A percentile compares a stretch with the other conserved stretches of the same genome.
Evolutionary conservation across 2,797 vertebrate species (phyloP).

Genomic region (Oophaga sylvatica): DNA sequence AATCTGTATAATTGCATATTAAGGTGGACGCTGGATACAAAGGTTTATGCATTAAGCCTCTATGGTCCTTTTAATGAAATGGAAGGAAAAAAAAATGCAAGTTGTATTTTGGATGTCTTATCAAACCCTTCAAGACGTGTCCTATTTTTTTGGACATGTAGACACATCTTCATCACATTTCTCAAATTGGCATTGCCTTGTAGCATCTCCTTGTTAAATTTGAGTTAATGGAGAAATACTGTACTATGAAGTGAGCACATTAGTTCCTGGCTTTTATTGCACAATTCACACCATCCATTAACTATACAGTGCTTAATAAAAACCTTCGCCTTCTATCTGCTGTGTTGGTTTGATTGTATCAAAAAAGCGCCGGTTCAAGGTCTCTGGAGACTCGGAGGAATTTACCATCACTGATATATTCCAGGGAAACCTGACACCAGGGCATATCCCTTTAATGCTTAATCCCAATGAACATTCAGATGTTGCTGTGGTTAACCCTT

Average conservation of each 20-base stretch:
- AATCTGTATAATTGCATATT: neutral
- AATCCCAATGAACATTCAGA: neutral
- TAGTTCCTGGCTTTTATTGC: neutral
- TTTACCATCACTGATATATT: constrained; percentile 3
- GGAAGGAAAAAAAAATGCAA: neutral
- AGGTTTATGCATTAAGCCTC: neutral
- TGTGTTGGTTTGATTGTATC: neutral
- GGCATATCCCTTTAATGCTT: neutral
- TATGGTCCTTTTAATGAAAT: neutral
- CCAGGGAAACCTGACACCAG: neutral
- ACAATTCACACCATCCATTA: constrained; percentile 21
- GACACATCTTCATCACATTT: neutral
- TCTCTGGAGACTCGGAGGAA: neutral
- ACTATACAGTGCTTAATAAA: constrained; percentile 16
- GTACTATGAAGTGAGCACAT: constrained; percentile 5
- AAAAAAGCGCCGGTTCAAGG: neutral
- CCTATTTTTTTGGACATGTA: neutral
- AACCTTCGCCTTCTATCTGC: neutral
- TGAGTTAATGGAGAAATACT: constrained; percentile 27
- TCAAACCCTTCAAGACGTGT: neutral
- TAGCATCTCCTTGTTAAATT: neutral
- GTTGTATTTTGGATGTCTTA: neutral
- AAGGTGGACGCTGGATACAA: neutral
- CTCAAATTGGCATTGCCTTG: neutral
- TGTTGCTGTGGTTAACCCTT: neutral